Evolutionary conservation across 2,797 vertebrate genomes (phyloP).

Genomic region (Pagetopsis macropterus): DNA sequence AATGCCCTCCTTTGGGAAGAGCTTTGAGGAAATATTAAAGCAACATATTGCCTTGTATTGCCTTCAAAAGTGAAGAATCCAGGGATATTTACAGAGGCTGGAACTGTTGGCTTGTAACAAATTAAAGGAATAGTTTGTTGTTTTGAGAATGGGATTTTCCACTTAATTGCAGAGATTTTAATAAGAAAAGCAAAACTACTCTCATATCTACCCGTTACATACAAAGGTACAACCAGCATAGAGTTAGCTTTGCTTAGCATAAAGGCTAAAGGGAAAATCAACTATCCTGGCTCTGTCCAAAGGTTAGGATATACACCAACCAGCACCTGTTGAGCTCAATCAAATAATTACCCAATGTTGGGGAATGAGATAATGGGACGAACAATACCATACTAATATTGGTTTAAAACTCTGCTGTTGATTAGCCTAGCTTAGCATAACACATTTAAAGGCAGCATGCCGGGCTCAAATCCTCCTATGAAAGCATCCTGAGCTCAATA

Average conservation of each 20-base stretch:
- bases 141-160: background rate
- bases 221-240: background rate
- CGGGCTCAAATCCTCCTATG: background rate
- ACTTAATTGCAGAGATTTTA: background rate
- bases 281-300: no score
- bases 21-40: constrained; percentile 38
- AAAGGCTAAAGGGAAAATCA: background rate
- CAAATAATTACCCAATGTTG: no score
- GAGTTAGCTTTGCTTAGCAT: background rate
- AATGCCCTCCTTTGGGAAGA: constrained; percentile 31
- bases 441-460: background rate
- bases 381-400: background rate
- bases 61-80: constrained; percentile 5
- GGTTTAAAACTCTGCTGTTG: background rate
- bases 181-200: background rate
- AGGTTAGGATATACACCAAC: no score
- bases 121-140: background rate
- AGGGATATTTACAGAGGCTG: no score
- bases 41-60: background rate
- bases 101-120: background rate
- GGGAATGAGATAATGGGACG: background rate
- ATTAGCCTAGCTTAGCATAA: background rate
- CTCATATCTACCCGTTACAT: background rate
- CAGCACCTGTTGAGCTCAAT: no score
- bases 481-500: background rate